Evolutionary conservation across 2,113 vertebrate species (phyloP), one percentile per base, ranked within the genome.

Genomic region (Malurus alboscapulatus): DNA sequence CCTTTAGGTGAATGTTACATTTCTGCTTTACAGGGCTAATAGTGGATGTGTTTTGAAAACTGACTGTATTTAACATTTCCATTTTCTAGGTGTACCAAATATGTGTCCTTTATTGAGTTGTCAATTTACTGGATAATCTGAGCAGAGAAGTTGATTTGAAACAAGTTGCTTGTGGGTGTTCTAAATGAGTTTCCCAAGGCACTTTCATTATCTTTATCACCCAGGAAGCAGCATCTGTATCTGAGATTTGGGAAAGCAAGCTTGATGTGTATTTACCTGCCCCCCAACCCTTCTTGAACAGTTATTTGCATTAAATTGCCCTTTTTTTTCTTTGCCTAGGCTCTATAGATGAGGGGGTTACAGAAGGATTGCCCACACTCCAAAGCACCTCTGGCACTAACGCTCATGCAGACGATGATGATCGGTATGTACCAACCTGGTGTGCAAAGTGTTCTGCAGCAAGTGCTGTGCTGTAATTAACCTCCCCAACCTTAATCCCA

Each of bases 271-370:
- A 18, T 90, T 61, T 72, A 36, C 73, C 54, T 84, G 36, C 44
- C 47, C 25, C 40, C 9, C 15, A 38, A 5, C 29, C 67, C 29
- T 59, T 80, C 73, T 14, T 30, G 67, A 87, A 29, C 65, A 58
- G 58, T 44, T 91, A 14, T 3, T 94, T 88, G 38, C 44, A 87
- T 87, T 94, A 62, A 94, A 85, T 47, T 75, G 18, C 58, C 83
- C n/a, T n/a, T 59, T 94, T 92, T 86, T 93, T 55, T 75, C 42
- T 94, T 93, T 87, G 78, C 74, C 86, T 92, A 99, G 98, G 98
- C 84, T 99, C 99, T 18, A 98, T 99, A 96, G 99, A 99, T 87
- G 98, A 99, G 97, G 98, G 99, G 24, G 98, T 98, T 40, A 98
- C 98, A 4, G 99, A 99, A 88, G 98, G 98, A 51, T 59, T 99